Conservation (phyloP, 2,888 invertebrate genomes). For the Caenorhabditis sinica region DNA sequence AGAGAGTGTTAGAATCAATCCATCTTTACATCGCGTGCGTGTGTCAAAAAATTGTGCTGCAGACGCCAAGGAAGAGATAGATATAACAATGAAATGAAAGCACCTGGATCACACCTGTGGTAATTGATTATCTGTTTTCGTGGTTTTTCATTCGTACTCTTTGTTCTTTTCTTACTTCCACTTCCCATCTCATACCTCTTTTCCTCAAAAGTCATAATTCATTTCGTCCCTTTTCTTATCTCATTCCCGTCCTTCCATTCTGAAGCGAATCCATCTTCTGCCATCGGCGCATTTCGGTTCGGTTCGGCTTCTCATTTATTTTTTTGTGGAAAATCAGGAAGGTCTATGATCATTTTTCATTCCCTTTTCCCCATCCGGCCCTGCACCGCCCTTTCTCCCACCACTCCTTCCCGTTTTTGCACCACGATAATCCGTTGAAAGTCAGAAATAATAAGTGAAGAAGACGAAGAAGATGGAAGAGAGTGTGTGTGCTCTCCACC, state of each 20-base stretch:
- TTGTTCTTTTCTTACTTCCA: constrained; percentile 24
- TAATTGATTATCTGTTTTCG: constrained; percentile 67
- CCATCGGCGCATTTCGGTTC: constrained; percentile 11
- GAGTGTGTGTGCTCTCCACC: constrained; percentile 9
- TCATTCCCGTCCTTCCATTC: constrained; percentile 31
- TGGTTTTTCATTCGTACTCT: constrained; percentile 57
- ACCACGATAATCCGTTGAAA: constrained; percentile 53
- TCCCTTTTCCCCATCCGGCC: constrained; percentile 44
- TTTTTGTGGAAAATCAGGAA: constrained; percentile 48
- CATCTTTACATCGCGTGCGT: constrained; percentile 65
- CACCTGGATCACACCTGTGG: constrained; percentile 64
- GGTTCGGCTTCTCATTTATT: constrained; percentile 20
- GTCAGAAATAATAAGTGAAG: constrained; percentile 62
- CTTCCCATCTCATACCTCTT: background rate
- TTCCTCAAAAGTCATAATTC: constrained; percentile 45
- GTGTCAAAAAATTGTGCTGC: constrained; percentile 60
- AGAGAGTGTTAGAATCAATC: constrained; percentile 63
- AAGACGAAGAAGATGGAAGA: constrained; percentile 19
- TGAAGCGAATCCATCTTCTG: constrained; percentile 51
- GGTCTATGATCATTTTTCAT: constrained; percentile 64
- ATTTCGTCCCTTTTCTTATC: constrained; percentile 47
- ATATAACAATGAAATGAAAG: constrained; percentile 59
- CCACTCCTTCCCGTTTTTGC: constrained; percentile 44
- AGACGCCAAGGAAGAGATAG: constrained; percentile 48
- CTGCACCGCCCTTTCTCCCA: constrained; percentile 48